phyloP scores from a whole-genome alignment of 92 coral and sea anemone genomes.

The Porites lobata region DNA sequence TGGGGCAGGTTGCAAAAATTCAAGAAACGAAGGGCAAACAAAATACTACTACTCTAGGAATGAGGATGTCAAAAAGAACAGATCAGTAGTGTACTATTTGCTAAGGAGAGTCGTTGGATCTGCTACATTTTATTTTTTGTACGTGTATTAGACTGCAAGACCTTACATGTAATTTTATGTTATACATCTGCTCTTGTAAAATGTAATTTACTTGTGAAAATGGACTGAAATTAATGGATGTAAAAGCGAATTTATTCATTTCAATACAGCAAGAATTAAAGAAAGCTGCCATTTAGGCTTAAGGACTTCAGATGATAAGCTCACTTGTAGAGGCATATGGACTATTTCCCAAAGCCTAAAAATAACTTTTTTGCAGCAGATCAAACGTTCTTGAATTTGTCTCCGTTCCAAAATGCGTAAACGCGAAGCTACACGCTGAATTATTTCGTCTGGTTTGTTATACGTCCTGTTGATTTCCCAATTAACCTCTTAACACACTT shows the following conservation, averaged over 20 bases:
- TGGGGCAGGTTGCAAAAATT: too few species aligned
- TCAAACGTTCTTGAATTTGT: background rate
- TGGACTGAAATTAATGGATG: slow-evolving; percentile 26
- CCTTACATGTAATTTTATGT: background rate
- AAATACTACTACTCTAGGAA: background rate
- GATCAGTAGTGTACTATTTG: too few species aligned
- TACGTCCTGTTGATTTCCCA: slow-evolving; percentile 36
- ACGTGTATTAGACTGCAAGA: background rate
- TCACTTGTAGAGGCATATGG: slow-evolving; percentile 17
- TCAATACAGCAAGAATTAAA: slow-evolving; percentile 40
- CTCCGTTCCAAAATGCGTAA: background rate
- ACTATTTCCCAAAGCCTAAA: slow-evolving; percentile 26
- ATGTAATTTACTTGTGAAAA: slow-evolving; percentile 36
- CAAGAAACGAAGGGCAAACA: background rate
- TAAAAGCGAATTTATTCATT: slow-evolving; percentile 29
- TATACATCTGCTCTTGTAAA: slow-evolving; percentile 35
- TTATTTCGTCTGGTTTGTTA: slow-evolving; percentile 26
- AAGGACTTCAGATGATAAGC: slow-evolving; percentile 8
- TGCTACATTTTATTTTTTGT: background rate
- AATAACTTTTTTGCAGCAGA: background rate
- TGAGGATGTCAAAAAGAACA: too few species aligned
- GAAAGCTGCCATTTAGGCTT: slow-evolving; percentile 29
- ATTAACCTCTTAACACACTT: slow-evolving; percentile 49
- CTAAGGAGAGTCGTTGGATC: too few species aligned
- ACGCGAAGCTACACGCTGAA: background rate